phyloP scores from a whole-genome alignment of 2,888 invertebrate species.

The Harpalus rufipes region DNA sequence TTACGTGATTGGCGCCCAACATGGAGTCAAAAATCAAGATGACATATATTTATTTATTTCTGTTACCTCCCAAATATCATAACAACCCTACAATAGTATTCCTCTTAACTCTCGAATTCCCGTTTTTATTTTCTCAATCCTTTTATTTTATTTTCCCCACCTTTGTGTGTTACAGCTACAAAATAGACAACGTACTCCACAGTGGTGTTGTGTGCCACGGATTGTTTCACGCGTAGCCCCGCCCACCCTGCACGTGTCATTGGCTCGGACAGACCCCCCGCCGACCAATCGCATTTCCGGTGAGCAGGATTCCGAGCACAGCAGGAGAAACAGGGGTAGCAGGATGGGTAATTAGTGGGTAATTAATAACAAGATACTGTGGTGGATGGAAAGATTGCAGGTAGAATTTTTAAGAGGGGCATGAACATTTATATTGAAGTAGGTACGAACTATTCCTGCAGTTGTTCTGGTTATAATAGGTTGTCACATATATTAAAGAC shows the following conservation, averaged over 20 bases:
- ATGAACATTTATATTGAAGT: too few relatives aligned
- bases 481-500: too few relatives aligned
- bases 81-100: too few relatives aligned
- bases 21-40: too few relatives aligned
- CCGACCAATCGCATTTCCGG: slow-evolving; percentile 78
- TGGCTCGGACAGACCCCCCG: slow-evolving; percentile 76
- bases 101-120: background rate
- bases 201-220: background rate
- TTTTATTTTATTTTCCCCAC: slow-evolving; percentile 50
- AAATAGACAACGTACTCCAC: background rate
- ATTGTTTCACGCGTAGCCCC: slow-evolving; percentile 58
- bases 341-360: slow-evolving; percentile 57
- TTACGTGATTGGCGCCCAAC: too few relatives aligned
- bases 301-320: slow-evolving; percentile 69
- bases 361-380: slow-evolving; percentile 42
- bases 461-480: too few relatives aligned
- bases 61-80: too few relatives aligned
- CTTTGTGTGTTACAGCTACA: background rate
- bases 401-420: background rate
- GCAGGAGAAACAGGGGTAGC: background rate
- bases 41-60: too few relatives aligned
- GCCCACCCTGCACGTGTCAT: slow-evolving; percentile 72
- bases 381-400: slow-evolving; percentile 8
- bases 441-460: too few relatives aligned
- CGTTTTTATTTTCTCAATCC: background rate